phyloP scores from a whole-genome alignment of 2,797 vertebrate species.

The Ctenochaetus hawaiiensis region DNA sequence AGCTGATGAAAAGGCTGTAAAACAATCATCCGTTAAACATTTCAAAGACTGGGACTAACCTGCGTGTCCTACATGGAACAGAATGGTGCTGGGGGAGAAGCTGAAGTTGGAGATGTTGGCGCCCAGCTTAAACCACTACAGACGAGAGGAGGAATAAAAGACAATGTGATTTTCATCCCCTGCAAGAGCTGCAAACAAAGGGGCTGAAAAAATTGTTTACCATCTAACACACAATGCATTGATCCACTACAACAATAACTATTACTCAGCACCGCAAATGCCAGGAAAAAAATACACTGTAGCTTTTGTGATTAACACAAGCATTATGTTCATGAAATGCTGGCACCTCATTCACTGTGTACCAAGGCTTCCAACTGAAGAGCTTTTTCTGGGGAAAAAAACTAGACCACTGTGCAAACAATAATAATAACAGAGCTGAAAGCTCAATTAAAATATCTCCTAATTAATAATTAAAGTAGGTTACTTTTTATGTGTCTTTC shows the following conservation, averaged over 20 bases:
- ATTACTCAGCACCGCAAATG: slow-evolving; percentile 62
- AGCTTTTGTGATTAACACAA: slow-evolving; percentile 70
- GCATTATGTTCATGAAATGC: slow-evolving; percentile 41
- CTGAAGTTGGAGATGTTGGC: slow-evolving; percentile 98
- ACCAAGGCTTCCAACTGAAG: slow-evolving; percentile 51
- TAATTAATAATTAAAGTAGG: slow-evolving; percentile 15
- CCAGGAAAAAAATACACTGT: slow-evolving; percentile 38
- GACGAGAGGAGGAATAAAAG: slow-evolving; percentile 55
- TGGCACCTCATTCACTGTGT: slow-evolving; percentile 38
- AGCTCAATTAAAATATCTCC: neutral
- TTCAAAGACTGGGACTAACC: slow-evolving; percentile 82
- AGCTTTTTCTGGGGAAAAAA: slow-evolving; percentile 42
- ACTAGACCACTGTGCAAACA: slow-evolving; percentile 2
- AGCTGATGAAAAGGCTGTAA: slow-evolving; percentile 5
- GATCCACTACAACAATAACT: slow-evolving; percentile 57
- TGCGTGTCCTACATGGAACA: slow-evolving; percentile 97
- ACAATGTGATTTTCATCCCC: slow-evolving; percentile 51
- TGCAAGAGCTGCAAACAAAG: slow-evolving; percentile 61
- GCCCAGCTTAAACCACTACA: slow-evolving; percentile 97
- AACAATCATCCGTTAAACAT: slow-evolving; percentile 18
- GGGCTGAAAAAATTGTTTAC: slow-evolving; percentile 58
- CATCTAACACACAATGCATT: slow-evolving; percentile 52
- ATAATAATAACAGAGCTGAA: slow-evolving; percentile 16
- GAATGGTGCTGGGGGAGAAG: slow-evolving; percentile 94
- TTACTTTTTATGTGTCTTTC: neutral